Conservation (phyloP, 2,888 invertebrate species). For the Stenurella melanura region DNA sequence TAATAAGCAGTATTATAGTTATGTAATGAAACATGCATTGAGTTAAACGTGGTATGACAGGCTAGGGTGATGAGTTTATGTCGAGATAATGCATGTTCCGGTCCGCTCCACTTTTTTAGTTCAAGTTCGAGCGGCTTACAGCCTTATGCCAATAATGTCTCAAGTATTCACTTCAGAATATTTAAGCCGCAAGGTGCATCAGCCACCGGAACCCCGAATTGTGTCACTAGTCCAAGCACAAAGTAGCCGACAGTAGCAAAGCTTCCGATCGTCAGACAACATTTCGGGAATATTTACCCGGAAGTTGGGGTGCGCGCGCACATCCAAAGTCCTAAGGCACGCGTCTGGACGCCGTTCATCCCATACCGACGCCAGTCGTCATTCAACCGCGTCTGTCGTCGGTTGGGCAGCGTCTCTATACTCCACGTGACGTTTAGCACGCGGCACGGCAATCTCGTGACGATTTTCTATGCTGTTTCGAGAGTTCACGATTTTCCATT, state of each 20-base stretch:
- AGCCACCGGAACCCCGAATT: slow-evolving; percentile 29
- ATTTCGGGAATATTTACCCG: slow-evolving; percentile 63
- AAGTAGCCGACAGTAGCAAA: slow-evolving; percentile 43
- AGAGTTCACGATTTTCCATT: not conserved
- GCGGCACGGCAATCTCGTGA: slow-evolving; percentile 48
- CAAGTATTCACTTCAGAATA: slow-evolving; percentile 9
- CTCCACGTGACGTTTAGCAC: slow-evolving; percentile 57
- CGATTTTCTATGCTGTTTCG: not conserved
- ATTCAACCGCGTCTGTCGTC: slow-evolving; percentile 66
- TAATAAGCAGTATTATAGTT: no score
- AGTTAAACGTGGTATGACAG: no score
- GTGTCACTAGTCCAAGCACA: slow-evolving; percentile 50
- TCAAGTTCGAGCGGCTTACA: not conserved
- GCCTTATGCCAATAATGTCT: slow-evolving; percentile 1
- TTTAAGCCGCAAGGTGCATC: slow-evolving; percentile 15
- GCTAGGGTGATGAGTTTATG: no score
- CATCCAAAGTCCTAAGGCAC: slow-evolving; percentile 71
- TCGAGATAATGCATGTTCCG: not conserved
- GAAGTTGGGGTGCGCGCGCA: slow-evolving; percentile 78
- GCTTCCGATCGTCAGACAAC: slow-evolving; percentile 49
- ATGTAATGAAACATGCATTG: no score
- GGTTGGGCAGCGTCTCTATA: slow-evolving; percentile 62
- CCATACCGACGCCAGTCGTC: slow-evolving; percentile 69
- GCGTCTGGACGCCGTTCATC: slow-evolving; percentile 72
- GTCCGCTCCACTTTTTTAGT: not conserved